Conservation (phyloP, 1,140 invertebrate species). For the Lucilia cuprina region DNA sequence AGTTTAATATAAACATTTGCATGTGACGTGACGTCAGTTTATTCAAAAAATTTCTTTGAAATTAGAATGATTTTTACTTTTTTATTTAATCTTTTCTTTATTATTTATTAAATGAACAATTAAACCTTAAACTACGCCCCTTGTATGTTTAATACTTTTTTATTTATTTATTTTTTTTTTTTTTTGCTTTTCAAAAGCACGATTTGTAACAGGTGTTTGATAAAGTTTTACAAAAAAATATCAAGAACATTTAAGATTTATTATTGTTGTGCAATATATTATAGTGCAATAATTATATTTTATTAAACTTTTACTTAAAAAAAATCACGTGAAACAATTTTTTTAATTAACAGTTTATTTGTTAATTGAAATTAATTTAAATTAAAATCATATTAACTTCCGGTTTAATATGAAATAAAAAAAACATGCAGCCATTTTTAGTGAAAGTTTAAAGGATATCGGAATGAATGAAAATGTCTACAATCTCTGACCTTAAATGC, state of each 20-base stretch:
- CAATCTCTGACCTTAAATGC: no score
- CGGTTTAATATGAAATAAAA: no score
- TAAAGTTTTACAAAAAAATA: not conserved
- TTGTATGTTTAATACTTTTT: not conserved
- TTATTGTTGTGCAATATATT: not conserved
- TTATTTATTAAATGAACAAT: not conserved
- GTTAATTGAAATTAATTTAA: no score
- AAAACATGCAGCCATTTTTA: no score
- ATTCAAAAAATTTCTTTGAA: not conserved
- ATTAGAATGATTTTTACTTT: no score
- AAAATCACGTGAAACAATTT: not conserved
- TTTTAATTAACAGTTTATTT: no score
- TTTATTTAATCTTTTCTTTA: no score
- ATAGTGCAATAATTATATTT: not conserved
- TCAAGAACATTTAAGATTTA: not conserved
- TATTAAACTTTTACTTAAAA: not conserved
- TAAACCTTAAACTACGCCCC: not conserved
- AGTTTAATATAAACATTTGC: not conserved
- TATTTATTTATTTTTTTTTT: not conserved
- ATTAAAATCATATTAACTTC: no score
- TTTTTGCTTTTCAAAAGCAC: not conserved
- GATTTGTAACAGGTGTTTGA: conserved; percentile 2
- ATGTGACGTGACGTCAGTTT: conserved; percentile 13
- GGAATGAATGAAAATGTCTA: no score
- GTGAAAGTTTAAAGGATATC: no score